Evolutionary conservation across 2,113 vertebrate species (phyloP), one percentile per base, ranked within the genome.

Genomic region (Arothron firmamentum): DNA sequence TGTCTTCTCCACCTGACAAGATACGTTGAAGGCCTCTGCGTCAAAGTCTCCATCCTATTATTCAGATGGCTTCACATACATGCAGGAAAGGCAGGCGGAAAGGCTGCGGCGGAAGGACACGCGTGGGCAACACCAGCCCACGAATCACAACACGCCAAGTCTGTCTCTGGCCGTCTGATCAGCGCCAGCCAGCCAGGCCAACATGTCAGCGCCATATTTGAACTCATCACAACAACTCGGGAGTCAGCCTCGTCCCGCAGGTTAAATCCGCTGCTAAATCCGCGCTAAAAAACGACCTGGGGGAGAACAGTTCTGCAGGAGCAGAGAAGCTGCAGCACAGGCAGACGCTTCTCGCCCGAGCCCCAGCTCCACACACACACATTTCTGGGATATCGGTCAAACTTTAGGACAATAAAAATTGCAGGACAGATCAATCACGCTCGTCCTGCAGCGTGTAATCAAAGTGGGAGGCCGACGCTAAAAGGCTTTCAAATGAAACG

Each of bases 1-100:
- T 45, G 54, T 74, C 72, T 79, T 70, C 70, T 81, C 70, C 70
- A 74, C 65, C 64, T 66, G 76, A 82, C 82, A 73, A 84, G 58
- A 80, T 52, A 45, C 57, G 78, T 52, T 47, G 58, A 78, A 77
- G 78, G 69, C 80, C 78, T 75, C 75, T 61, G 69, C 73, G 72
- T 66, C 50, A 64, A 75, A 50, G 15, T 62, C 68, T 69, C 66
- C 59, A 71, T 70, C 72, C 83, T 77, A 86, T 70, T 70, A 75
- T 81, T 68, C 20, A 31, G 23, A 11, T 61, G 69, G 65, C 11
- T 8, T 59, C 71, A 13, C 63, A 67, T 64, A 75, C 78, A 86
- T 75, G 10, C 63, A 54, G 70, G 70, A 28, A 87, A 82, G 76
- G 53, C 79, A 46, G 78, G 78, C 80, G 73, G 60, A 72, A 52